These are phyloP conservation scores for Operophtera brumata DNA, from an alignment of 2,888 invertebrate genomes.

Conservation along the genomic window DNA sequence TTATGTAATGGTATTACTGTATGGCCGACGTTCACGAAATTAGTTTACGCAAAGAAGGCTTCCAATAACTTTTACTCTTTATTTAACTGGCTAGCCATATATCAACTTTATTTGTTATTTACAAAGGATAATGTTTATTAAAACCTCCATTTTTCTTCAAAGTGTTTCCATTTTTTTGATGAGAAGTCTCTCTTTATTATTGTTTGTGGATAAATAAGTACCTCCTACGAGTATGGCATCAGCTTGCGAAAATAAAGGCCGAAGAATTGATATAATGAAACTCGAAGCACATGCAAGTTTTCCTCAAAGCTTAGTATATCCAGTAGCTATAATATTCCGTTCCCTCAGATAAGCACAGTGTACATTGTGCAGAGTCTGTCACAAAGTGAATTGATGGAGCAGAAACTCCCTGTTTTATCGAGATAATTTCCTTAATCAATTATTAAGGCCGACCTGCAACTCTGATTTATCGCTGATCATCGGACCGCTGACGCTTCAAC, in stretches of 20 bases:
- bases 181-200: no score
- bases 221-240: neutral
- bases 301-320: slow-evolving; percentile 7
- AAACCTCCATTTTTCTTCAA: slow-evolving; percentile 10
- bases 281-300: slow-evolving; percentile 8
- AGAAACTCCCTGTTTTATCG: slow-evolving; percentile 25
- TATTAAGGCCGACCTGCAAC: slow-evolving; percentile 21
- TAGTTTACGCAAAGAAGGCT: neutral
- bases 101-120: neutral
- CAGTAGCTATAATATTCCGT: slow-evolving; percentile 4
- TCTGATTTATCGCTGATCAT: slow-evolving; percentile 36
- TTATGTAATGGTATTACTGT: slow-evolving; percentile 3
- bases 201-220: neutral
- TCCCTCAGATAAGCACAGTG: slow-evolving; percentile 2
- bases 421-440: slow-evolving; percentile 32
- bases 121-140: neutral
- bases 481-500: slow-evolving; percentile 31
- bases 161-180: no score
- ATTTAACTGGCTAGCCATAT: no score
- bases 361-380: slow-evolving; percentile 5
- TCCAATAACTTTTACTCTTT: neutral
- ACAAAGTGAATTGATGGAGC: slow-evolving; percentile 26
- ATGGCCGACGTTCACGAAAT: slow-evolving; percentile 8
- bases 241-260: neutral
- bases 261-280: neutral